Evolutionary conservation across 2,113 vertebrate species (phyloP).

Genomic region (Heterotis niloticus): DNA sequence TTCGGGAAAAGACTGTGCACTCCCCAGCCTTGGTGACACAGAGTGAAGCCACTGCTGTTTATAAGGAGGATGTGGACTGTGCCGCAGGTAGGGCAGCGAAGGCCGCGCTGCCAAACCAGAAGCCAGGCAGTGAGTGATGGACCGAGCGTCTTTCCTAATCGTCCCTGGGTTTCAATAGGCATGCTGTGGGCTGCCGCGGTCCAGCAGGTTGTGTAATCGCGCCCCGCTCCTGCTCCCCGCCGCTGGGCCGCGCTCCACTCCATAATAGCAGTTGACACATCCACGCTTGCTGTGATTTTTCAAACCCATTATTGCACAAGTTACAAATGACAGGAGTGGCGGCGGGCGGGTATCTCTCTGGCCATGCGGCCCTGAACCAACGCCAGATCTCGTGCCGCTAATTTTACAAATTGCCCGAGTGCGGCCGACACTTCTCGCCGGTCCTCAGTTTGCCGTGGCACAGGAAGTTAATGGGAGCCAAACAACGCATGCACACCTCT

Average conservation of each 20-base stretch:
- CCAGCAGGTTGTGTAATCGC: slow-evolving; percentile 37
- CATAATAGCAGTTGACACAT: slow-evolving; percentile 56
- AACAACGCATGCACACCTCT: slow-evolving; percentile 75
- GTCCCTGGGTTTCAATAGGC: slow-evolving; percentile 55
- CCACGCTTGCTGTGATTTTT: slow-evolving; percentile 62
- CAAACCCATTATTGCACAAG: slow-evolving; percentile 70
- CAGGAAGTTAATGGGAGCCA: slow-evolving; percentile 75
- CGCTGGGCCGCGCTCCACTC: slow-evolving; percentile 42
- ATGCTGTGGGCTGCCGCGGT: slow-evolving; percentile 34
- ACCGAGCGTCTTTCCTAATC: slow-evolving; percentile 59
- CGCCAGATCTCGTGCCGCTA: slow-evolving; percentile 74
- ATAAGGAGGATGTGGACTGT: no score
- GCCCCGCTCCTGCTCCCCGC: slow-evolving; percentile 44
- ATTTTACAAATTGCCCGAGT: slow-evolving; percentile 77
- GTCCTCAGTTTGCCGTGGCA: slow-evolving; percentile 68
- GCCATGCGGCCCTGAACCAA: slow-evolving; percentile 72
- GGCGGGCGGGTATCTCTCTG: slow-evolving; percentile 69
- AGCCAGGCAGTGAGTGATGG: slow-evolving; percentile 68
- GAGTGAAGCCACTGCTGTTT: no score
- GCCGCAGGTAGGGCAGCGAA: no score
- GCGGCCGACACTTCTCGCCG: slow-evolving; percentile 68
- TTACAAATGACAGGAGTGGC: slow-evolving; percentile 70
- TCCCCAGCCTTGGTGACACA: no score
- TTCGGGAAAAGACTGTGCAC: no score
- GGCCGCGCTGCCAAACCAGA: slow-evolving; percentile 58